Evolutionary conservation across 2,888 invertebrate genomes (phyloP), one percentile per base, ranked within the genome.

Genomic region (Phorcus lineatus): DNA sequence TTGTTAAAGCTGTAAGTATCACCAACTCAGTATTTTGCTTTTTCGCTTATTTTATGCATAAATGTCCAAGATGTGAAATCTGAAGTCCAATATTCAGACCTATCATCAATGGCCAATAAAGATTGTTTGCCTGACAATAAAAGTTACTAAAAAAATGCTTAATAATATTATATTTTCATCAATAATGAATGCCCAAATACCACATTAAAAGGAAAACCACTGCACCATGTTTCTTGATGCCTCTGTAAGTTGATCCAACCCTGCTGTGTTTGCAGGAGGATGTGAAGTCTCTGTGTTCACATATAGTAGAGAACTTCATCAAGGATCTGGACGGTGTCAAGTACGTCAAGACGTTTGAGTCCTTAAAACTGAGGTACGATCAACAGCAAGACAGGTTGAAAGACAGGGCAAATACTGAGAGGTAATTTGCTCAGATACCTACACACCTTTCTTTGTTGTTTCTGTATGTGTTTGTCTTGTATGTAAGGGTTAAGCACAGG

Each of bases 341-440:
- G 93, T 99, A 99, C 94, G 99, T 99, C 91, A 98, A 98, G 94
- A 99, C 99, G 53, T 99, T 99, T 94, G 97, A 97, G 94, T 96
- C 97, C 86, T 95, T 99, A 88, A 97, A 97, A 94, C 79, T 87
- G 77, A 86, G 90, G 28, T 92, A 92, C 83, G 93, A 93, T 40
- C 92, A 92, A 86, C 90, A 92, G 78, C 91, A 91, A 81, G 92
- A 93, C 75, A 82, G 90, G 76, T 81, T 90, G 31, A 88, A 89
- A 81, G 91, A 91, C 80, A 90, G 89, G 81, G 80, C 86, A 77
- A 82, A 86, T 62, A 79, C 87, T 75, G 89, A 89, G 77, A 86
- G 87, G 88, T 87, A 86, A 52, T 47, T 54, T 55, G 54, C 76
- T 70, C 79, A 36, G 54, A 76, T 47, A 47, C 47, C 47, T 47